A percentile compares a stretch with the other conserved stretches of the same genome.
These are phyloP conservation scores for Malacoraja senta DNA, from an alignment of 2,797 vertebrate genomes.

Conservation along the genomic window DNA sequence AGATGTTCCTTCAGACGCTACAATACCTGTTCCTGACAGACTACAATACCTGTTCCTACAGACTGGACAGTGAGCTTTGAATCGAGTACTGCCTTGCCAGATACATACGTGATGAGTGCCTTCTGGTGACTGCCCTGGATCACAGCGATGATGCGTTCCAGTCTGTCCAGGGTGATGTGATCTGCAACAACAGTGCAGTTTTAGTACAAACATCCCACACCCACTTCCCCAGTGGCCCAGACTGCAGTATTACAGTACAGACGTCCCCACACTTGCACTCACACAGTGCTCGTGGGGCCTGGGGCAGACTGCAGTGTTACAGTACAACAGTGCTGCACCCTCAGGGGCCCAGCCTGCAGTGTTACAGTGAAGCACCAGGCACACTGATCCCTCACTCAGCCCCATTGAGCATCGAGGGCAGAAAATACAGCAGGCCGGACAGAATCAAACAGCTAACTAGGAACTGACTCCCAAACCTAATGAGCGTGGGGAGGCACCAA, in stretches of 20 bases:
- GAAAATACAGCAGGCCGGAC: neutral
- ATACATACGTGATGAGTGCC: conserved; percentile 73
- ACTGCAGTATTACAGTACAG: neutral
- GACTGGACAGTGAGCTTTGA: too few relatives aligned
- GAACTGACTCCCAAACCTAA: neutral
- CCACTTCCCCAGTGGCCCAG: too few relatives aligned
- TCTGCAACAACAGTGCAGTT: conserved; percentile 53
- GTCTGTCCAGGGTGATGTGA: conserved; percentile 79
- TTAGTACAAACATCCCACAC: neutral
- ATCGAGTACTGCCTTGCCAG: neutral
- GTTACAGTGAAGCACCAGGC: neutral
- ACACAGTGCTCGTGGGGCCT: too few relatives aligned
- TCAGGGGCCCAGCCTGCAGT: neutral
- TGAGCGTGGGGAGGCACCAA: neutral
- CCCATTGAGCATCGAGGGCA: neutral
- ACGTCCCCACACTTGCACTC: too few relatives aligned
- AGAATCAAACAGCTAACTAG: neutral
- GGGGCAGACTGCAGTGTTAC: too few relatives aligned
- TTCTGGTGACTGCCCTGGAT: conserved; percentile 87
- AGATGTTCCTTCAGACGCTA: too few relatives aligned
- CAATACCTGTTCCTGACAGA: too few relatives aligned
- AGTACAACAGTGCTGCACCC: too few relatives aligned
- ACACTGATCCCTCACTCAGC: neutral
- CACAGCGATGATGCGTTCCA: conserved; percentile 76
- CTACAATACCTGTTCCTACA: too few relatives aligned